Conservation (phyloP, 92 coral and sea anemone genomes). For the Plumapathes pennacea region DNA sequence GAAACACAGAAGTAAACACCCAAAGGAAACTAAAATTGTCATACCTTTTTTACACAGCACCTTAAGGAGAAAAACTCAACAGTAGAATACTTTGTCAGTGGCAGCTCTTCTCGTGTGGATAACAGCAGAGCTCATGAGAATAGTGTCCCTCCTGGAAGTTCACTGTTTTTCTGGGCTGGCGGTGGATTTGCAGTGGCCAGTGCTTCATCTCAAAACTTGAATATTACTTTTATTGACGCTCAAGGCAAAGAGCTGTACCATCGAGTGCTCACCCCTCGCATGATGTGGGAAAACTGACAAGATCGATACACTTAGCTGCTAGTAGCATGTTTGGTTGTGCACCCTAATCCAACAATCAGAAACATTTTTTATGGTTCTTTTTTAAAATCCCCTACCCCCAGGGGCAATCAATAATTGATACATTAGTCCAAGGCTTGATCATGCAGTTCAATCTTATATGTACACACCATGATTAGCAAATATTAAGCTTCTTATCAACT, state of each 20-base stretch:
- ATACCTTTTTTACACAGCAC: slow-evolving; percentile 50
- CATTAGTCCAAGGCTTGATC: too few relatives aligned
- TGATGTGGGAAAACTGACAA: neutral
- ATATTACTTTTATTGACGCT: slow-evolving; percentile 67
- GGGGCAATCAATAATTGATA: too few relatives aligned
- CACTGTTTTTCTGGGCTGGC: slow-evolving; percentile 90
- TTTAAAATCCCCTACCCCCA: too few relatives aligned
- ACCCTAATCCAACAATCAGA: too few relatives aligned
- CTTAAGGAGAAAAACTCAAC: slow-evolving; percentile 70
- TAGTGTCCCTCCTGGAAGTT: slow-evolving; percentile 65
- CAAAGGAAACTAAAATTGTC: neutral
- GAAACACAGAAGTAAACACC: neutral
- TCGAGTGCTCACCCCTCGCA: slow-evolving; percentile 55
- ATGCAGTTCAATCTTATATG: too few relatives aligned
- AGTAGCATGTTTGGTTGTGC: too few relatives aligned
- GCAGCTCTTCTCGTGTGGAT: slow-evolving; percentile 62
- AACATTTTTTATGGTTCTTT: too few relatives aligned
- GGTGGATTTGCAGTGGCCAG: slow-evolving; percentile 82
- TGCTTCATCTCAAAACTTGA: slow-evolving; percentile 58
- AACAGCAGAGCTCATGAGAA: slow-evolving; percentile 37
- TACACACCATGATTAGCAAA: too few relatives aligned
- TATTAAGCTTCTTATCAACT: too few relatives aligned
- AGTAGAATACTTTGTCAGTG: slow-evolving; percentile 88
- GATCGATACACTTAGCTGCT: too few relatives aligned
- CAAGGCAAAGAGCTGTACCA: slow-evolving; percentile 60